Evolutionary conservation across 1,140 invertebrate species (phyloP).

Genomic region (Brachionus koreanus): DNA sequence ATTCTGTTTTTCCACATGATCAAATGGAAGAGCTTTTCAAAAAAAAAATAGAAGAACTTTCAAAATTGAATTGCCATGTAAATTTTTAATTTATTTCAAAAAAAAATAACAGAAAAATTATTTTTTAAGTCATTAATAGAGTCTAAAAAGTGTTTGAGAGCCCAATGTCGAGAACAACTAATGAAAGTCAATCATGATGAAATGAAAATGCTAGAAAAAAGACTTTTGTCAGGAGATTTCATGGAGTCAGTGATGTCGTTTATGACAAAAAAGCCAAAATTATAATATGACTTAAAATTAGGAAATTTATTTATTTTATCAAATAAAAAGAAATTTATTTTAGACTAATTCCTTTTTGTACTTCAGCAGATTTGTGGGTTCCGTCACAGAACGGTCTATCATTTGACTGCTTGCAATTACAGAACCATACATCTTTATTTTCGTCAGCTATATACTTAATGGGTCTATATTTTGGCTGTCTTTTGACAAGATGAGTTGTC

Average conservation of each 20-base stretch:
- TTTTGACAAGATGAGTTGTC: constrained; percentile 61
- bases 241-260: constrained; percentile 59
- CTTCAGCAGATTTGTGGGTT: constrained; percentile 72
- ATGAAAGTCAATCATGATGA: constrained; percentile 63
- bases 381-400: constrained; percentile 96
- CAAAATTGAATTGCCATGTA: constrained; percentile 46
- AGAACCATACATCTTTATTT: constrained; percentile 91
- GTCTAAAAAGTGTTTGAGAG: constrained; percentile 62
- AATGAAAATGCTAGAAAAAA: constrained; percentile 61
- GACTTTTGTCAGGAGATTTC: constrained; percentile 66
- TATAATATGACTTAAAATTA: background rate
- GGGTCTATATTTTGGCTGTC: constrained; percentile 62
- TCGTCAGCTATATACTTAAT: constrained; percentile 76
- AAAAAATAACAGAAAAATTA: background rate
- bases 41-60: constrained; percentile 49
- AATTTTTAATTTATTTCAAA: constrained; percentile 31
- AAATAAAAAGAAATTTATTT: constrained; percentile 15
- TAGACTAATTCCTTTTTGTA: constrained; percentile 59
- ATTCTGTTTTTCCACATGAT: constrained; percentile 65
- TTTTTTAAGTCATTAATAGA: constrained; percentile 60
- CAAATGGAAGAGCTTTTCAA: constrained; percentile 63
- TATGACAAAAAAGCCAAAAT: constrained; percentile 24
- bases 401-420: constrained; percentile 93
- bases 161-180: constrained; percentile 57
- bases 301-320: background rate